Evolutionary conservation across 2,797 vertebrate species (phyloP), one percentile per base, ranked within the genome.

Genomic region (Chloroceryle amazona): DNA sequence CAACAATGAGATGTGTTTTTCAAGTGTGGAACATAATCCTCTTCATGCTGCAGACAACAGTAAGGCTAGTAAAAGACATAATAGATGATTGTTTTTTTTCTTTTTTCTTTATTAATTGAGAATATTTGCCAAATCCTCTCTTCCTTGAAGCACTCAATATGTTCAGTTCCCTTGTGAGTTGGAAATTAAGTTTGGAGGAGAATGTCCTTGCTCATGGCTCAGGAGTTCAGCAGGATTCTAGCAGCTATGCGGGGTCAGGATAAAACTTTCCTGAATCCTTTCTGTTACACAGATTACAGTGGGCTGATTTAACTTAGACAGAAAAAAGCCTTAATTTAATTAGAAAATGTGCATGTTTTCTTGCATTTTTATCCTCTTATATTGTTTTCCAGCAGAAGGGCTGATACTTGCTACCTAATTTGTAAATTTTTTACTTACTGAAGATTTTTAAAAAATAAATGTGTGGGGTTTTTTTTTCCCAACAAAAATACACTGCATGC

Each of bases 41-140:
- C 22, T 61, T 33, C 49, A 66, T 0, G 0, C 16, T 42, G 54
- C 0, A 1, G 23, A 29, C 0, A 4, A 89, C 2, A 39, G 58
- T 13, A 73, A 61, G 46, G 13, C 22, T 54, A 63, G 58, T n/a
- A 85, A 85, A 75, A 60, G 49, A 76, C 1, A 0, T 11, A 84
- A 81, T 1, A 75, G 10, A 63, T 11, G 25, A 9, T 51, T 51
- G 3, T 22, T 49, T 49, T 49, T 19, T 37, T 65, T 73, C 68
- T 61, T 52, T 22, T 18, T 29, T 42, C 41, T 20, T 62, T 29
- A 22, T 12, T 23, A 31, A 49, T 19, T 76, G 31, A 74, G 42
- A 66, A 12, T 74, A 71, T 44, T 76, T 57, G 37, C 20, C 29
- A 88, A 78, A 78, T 44, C 26, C 33, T 79, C 17, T 4, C 6